A percentile compares a stretch with the other conserved stretches of the same genome.
phyloP scores from a whole-genome alignment of 37 sponge, comb jelly and placozoan genomes.

The Axinella damicornis region DNA sequence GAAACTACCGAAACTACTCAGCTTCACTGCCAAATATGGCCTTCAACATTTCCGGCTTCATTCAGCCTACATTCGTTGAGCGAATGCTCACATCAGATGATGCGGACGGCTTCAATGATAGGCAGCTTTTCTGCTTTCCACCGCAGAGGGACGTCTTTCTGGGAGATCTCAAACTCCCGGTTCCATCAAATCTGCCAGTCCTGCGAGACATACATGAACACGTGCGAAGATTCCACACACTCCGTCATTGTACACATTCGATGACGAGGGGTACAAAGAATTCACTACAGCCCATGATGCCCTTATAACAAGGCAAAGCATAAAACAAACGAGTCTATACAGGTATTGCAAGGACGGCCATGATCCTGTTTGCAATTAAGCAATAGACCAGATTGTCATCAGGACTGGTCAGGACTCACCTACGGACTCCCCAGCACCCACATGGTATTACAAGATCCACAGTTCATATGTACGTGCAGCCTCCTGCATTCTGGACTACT shows the following conservation, averaged over 20 bases:
- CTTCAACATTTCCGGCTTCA: conserved; percentile 22
- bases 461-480: neutral
- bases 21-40: conserved; percentile 1
- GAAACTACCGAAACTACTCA: conserved; percentile 3
- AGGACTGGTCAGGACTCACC: neutral
- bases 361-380: neutral
- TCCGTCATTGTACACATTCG: neutral
- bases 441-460: neutral
- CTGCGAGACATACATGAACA: neutral
- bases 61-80: conserved; percentile 5
- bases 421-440: neutral
- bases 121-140: conserved; percentile 7
- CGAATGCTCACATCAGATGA: conserved; percentile 1
- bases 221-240: neutral
- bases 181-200: neutral
- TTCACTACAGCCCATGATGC: neutral
- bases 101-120: conserved; percentile 9
- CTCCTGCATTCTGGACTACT: neutral
- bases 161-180: neutral
- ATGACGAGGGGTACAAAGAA: neutral
- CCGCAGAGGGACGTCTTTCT: neutral
- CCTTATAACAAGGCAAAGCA: neutral
- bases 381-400: neutral
- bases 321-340: neutral
- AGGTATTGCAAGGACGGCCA: neutral